Evolutionary conservation across 2,888 invertebrate genomes (phyloP).

Genomic region (Philereme vetulata): DNA sequence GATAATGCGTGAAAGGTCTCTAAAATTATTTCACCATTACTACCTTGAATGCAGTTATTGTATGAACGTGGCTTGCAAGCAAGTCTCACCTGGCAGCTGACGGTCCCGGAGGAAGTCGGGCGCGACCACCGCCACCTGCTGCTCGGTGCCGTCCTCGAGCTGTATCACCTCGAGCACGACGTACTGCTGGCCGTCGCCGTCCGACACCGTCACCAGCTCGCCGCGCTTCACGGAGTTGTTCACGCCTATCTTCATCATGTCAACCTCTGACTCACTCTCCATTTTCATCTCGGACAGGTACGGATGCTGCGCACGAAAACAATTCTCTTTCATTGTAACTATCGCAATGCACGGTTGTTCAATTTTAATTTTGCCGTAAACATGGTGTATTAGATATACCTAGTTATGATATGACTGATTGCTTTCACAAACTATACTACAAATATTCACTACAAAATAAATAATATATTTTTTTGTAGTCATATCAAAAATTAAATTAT

Average conservation of each 20-base stretch:
- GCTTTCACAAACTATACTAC: no score
- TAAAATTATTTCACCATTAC: no score
- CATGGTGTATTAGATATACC: no score
- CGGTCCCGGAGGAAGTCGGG: conserved; percentile 52
- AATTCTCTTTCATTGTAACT: not conserved
- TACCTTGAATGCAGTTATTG: no score
- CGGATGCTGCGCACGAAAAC: conserved; percentile 15
- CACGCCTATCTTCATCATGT: conserved; percentile 55
- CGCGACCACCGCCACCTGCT: conserved; percentile 82
- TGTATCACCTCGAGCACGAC: conserved; percentile 96
- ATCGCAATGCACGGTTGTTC: no score
- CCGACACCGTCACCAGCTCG: conserved; percentile 64
- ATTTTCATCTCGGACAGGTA: conserved; percentile 29
- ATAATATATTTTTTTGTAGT: no score
- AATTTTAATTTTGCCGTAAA: no score
- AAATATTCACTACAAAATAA: no score
- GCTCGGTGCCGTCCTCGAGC: conserved; percentile 87
- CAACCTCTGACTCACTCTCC: conserved; percentile 12
- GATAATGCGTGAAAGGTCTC: no score
- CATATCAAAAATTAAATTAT: no score
- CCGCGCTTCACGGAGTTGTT: conserved; percentile 57
- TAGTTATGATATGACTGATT: no score
- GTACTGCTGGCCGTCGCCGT: conserved; percentile 88
- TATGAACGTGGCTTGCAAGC: not conserved
- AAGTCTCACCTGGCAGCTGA: conserved; percentile 43